These are phyloP conservation scores for Malthinus flaveolus DNA, from an alignment of 2,888 invertebrate species.

Conservation along the genomic window DNA sequence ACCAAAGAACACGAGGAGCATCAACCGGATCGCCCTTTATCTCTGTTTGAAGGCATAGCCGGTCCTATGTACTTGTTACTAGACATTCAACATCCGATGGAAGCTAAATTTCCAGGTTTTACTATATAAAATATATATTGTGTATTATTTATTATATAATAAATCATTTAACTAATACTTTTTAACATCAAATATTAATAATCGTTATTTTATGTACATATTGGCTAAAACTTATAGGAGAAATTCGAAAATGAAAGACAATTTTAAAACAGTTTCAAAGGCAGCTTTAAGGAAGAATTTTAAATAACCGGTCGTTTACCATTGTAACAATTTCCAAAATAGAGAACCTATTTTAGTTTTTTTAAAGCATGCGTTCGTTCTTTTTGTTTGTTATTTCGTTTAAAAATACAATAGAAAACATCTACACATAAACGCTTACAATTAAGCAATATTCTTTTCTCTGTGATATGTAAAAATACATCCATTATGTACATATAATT, in stretches of 20 bases:
- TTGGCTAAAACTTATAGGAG: constrained; percentile 43
- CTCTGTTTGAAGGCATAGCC: constrained; percentile 81
- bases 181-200: constrained; percentile 47
- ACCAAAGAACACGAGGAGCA: constrained; percentile 68
- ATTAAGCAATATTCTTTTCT: constrained; percentile 20
- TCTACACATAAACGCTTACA: constrained; percentile 11
- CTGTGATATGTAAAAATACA: constrained; percentile 38
- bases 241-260: constrained; percentile 17
- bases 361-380: not conserved
- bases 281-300: not conserved
- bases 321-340: too few relatives aligned
- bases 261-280: constrained; percentile 3
- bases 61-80: constrained; percentile 76
- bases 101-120: constrained; percentile 77
- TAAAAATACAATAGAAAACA: constrained; percentile 9
- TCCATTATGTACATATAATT: constrained; percentile 34
- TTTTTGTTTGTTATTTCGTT: constrained; percentile 10
- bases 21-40: constrained; percentile 78
- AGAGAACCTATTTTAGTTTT: too few relatives aligned
- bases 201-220: constrained; percentile 49
- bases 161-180: constrained; percentile 51
- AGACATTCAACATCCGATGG: constrained; percentile 66
- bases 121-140: constrained; percentile 40
- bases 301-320: not conserved
- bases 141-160: constrained; percentile 40